Evolutionary conservation across 2,113 vertebrate species (phyloP).

Genomic region (Thinocorus orbignyianus): DNA sequence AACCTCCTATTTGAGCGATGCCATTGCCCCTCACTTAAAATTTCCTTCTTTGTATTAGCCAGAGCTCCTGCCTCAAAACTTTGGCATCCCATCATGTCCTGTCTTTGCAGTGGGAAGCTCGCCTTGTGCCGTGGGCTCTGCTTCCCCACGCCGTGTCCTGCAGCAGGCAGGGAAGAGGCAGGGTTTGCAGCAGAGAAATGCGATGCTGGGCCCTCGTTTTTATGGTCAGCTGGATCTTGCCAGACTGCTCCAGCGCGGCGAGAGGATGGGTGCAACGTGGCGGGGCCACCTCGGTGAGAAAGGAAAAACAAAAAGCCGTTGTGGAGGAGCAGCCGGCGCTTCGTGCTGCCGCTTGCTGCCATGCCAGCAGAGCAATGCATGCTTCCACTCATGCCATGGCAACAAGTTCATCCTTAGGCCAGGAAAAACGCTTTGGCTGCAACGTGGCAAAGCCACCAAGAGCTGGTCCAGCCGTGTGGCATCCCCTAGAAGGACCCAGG

Average conservation of each 20-base stretch:
- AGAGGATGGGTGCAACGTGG: neutral
- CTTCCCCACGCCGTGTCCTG: neutral
- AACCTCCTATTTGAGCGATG: neutral
- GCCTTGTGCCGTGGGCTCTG: fast-evolving
- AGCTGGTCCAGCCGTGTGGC: fast-evolving
- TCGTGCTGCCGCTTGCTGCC: neutral
- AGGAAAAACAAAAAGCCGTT: neutral
- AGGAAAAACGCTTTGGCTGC: neutral
- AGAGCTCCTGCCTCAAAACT: neutral
- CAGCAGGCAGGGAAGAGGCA: neutral
- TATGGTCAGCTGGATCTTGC: neutral
- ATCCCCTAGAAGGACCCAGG: neutral
- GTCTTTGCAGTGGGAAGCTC: fast-evolving
- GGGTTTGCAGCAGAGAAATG: neutral
- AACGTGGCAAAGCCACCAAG: neutral
- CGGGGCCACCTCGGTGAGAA: neutral
- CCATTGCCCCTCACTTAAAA: neutral
- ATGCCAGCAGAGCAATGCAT: neutral
- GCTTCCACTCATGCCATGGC: constrained; percentile 52
- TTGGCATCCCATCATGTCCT: neutral
- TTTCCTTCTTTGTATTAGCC: neutral
- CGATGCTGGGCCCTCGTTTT: neutral
- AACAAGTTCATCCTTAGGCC: constrained; percentile 64
- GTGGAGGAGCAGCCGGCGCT: neutral
- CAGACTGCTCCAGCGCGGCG: neutral